Evolutionary conservation across 2,797 vertebrate species (phyloP).

Genomic region (Spondyliosoma cantharus): DNA sequence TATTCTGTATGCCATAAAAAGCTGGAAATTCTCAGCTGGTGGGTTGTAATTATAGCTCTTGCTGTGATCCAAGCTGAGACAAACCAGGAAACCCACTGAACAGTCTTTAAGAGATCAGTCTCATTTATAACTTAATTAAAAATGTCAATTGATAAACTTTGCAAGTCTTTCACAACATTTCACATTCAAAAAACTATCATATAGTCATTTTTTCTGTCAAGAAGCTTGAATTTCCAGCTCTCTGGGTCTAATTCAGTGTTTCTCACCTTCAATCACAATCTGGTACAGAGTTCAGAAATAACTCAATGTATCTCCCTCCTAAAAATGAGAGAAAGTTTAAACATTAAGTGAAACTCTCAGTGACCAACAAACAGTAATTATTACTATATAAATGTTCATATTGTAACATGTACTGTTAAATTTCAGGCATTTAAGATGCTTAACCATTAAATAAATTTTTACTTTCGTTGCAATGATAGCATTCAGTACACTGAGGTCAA

Average conservation of each 20-base stretch:
- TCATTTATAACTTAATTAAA: neutral
- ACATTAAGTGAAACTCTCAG: neutral
- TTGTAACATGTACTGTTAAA: neutral
- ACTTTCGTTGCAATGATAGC: neutral
- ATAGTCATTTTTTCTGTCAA: neutral
- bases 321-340: constrained; percentile 2
- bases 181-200: too few species aligned
- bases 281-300: constrained; percentile 88
- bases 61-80: neutral
- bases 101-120: neutral
- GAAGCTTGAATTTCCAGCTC: neutral
- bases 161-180: neutral
- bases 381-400: neutral
- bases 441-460: neutral
- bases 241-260: neutral
- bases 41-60: neutral
- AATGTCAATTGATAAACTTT: neutral
- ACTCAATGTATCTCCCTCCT: constrained; percentile 89
- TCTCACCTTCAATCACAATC: constrained; percentile 32
- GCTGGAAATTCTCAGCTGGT: neutral
- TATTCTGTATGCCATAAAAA: neutral
- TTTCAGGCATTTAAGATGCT: neutral
- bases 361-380: neutral
- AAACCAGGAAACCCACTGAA: neutral
- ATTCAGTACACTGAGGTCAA: neutral